Percentiles rank a stretch among this genome's conserved stretches.
These are phyloP conservation scores for Forbesichthys agassizii DNA, from an alignment of 2,113 vertebrate genomes.

Conservation along the genomic window DNA sequence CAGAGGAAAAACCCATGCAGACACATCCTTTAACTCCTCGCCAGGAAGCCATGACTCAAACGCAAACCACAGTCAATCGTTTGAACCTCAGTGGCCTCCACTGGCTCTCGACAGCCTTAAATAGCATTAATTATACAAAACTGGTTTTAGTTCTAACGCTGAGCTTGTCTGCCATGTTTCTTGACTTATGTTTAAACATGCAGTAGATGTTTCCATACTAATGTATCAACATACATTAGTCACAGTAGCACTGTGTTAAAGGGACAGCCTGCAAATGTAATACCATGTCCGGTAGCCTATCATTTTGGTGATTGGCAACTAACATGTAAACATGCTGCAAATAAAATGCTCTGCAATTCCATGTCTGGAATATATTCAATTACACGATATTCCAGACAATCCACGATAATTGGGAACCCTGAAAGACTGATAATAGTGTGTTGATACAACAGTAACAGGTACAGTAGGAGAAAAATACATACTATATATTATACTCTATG, in stretches of 20 bases:
- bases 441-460: too few relatives aligned
- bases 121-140: not conserved
- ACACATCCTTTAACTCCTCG: conserved; percentile 23
- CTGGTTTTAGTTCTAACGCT: not conserved
- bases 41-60: conserved; percentile 61
- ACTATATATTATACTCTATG: not conserved
- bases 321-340: too few relatives aligned
- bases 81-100: conserved; percentile 19
- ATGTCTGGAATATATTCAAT: not conserved
- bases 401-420: not conserved
- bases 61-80: conserved; percentile 44
- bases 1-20: conserved; percentile 40
- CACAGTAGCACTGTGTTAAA: too few relatives aligned
- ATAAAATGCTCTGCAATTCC: too few relatives aligned
- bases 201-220: too few relatives aligned
- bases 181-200: too few relatives aligned
- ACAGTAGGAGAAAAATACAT: not conserved
- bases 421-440: not conserved
- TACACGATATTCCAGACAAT: not conserved
- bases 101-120: conserved; percentile 33
- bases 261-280: too few relatives aligned
- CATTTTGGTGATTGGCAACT: too few relatives aligned
- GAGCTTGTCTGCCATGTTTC: too few relatives aligned
- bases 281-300: too few relatives aligned
- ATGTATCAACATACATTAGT: too few relatives aligned